Conservation (phyloP, 2,888 invertebrate species). For the Morpho achilles region DNA sequence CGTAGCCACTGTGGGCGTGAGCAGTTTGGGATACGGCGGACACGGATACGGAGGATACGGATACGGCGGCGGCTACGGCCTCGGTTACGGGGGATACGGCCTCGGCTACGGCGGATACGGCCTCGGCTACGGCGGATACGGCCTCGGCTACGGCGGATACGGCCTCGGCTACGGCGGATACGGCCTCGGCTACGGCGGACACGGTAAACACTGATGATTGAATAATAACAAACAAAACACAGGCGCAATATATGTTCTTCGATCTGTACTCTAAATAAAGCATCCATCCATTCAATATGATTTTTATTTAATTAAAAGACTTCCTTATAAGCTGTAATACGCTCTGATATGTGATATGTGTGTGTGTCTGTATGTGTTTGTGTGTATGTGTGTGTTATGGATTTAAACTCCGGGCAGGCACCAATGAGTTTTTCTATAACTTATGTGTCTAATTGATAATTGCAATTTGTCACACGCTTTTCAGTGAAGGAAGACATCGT, state of each 20-base stretch:
- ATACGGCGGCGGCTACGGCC: conserved; percentile 15
- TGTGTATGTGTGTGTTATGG: no score
- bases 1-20: conserved; percentile 17
- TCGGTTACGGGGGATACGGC: conserved; percentile 28
- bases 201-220: conserved; percentile 13
- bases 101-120: conserved; percentile 28
- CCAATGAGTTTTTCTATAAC: no score
- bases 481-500: no score
- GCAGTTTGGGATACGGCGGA: conserved; percentile 24
- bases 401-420: no score
- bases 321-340: not conserved
- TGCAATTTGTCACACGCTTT: no score
- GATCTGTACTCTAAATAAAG: conserved; percentile 11
- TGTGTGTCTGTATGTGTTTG: no score
- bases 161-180: conserved; percentile 29
- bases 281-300: conserved; percentile 1
- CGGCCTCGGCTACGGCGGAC: conserved; percentile 31
- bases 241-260: conserved; percentile 5
- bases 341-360: no score
- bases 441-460: no score
- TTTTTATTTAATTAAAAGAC: not conserved
- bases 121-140: conserved; percentile 27
- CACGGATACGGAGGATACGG: conserved; percentile 6
- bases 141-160: conserved; percentile 26
- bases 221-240: conserved; percentile 30